Evolutionary conservation across 2,888 invertebrate genomes (phyloP).

Genomic region (Euzetes globulus): DNA sequence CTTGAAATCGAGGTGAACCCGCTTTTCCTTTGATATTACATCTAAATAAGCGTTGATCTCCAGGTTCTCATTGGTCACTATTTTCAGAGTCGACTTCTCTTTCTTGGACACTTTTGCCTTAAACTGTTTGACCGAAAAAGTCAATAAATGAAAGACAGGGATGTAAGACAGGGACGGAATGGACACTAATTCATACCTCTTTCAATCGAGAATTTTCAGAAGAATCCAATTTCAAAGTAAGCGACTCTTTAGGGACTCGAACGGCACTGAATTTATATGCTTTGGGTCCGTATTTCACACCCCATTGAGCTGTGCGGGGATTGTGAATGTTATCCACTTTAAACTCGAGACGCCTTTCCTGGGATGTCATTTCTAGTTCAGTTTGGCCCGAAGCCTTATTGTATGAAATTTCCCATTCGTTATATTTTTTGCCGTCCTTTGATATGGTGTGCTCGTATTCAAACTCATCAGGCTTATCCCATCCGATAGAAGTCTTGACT

Average conservation of each 20-base stretch:
- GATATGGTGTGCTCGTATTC: not conserved
- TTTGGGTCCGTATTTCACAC: not conserved
- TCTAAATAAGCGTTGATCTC: conserved; percentile 17
- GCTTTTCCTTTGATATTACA: conserved; percentile 18
- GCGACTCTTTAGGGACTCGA: conserved; percentile 5
- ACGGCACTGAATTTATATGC: not conserved
- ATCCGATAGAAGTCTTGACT: not conserved
- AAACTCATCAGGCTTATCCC: not conserved
- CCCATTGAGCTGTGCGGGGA: not conserved
- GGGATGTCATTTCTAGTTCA: not conserved
- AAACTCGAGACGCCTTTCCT: not conserved
- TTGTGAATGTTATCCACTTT: not conserved
- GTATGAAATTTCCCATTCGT: not conserved
- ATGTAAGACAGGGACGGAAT: not conserved
- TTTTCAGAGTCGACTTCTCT: conserved; percentile 13
- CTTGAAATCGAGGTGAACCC: conserved; percentile 21
- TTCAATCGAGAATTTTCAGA: not conserved
- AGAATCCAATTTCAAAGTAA: not conserved
- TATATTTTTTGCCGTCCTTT: not conserved
- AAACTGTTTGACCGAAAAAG: not conserved
- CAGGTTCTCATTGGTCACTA: conserved; percentile 9
- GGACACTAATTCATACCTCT: not conserved
- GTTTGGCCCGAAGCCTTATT: not conserved
- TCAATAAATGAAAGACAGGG: not conserved
- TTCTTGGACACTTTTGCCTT: conserved; percentile 18